Conservation (phyloP, 2,797 vertebrate species). For the Phrynocephalus forsythii region DNA sequence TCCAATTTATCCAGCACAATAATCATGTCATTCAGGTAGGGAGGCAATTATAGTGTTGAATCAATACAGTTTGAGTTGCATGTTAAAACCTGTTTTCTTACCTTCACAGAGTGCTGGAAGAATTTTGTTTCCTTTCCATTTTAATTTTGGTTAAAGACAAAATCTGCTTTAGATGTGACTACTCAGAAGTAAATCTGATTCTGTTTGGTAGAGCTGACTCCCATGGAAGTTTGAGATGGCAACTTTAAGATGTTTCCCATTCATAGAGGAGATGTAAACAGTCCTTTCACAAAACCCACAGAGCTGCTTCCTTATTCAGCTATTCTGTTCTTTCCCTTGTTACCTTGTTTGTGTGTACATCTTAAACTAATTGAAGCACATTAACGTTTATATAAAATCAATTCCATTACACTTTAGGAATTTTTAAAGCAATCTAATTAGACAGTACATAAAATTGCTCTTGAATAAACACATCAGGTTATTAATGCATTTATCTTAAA, state of each 20-base stretch:
- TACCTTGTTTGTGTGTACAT: background rate
- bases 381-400: conserved; percentile 69
- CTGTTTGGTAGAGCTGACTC: background rate
- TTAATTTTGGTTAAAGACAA: conserved; percentile 23
- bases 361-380: background rate
- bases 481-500: conserved; percentile 71
- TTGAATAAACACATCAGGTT: conserved; percentile 73
- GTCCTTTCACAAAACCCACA: conserved; percentile 60
- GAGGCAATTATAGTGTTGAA: conserved; percentile 29
- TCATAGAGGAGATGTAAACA: conserved; percentile 27
- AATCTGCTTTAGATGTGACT: conserved; percentile 48
- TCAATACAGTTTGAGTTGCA: conserved; percentile 38
- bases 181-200: background rate
- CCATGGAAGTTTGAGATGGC: too few species aligned
- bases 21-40: conserved; percentile 20
- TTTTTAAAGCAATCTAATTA: conserved; percentile 76
- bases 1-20: conserved; percentile 46
- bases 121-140: conserved; percentile 53
- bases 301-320: conserved; percentile 65
- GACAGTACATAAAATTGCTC: conserved; percentile 69
- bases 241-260: conserved; percentile 32
- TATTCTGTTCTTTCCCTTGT: conserved; percentile 54
- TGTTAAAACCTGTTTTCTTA: conserved; percentile 51
- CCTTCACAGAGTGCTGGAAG: conserved; percentile 28
- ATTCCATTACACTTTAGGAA: conserved; percentile 44